These are phyloP conservation scores for Drosophila recens DNA, from an alignment of 2,888 invertebrate genomes.

Conservation along the genomic window DNA sequence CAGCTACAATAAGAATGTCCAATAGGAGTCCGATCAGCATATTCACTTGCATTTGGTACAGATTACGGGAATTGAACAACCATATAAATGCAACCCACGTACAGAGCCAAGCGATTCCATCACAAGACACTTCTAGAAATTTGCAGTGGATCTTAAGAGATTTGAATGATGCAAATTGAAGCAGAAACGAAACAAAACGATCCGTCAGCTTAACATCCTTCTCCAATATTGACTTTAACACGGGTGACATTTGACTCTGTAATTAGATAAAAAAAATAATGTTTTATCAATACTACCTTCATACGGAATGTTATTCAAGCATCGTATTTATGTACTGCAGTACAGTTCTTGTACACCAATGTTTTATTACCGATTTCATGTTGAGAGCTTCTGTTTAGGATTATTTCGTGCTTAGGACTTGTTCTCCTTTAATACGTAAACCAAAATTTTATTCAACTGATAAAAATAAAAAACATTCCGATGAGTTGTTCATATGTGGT, in stretches of 20 bases:
- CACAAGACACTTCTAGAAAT: conserved; percentile 90
- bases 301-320: no score
- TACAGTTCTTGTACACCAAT: neutral
- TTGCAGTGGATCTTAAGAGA: conserved; percentile 80
- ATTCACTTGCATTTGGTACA: conserved; percentile 94
- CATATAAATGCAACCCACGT: conserved; percentile 92
- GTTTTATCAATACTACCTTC: no score
- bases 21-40: conserved; percentile 91
- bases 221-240: conserved; percentile 59
- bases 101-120: conserved; percentile 94
- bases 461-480: conserved; percentile 3
- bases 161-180: conserved; percentile 79
- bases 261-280: neutral
- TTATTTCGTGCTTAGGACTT: neutral
- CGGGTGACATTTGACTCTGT: conserved; percentile 27
- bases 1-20: conserved; percentile 91
- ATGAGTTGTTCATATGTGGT: no score
- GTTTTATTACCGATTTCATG: conserved; percentile 29
- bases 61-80: conserved; percentile 89
- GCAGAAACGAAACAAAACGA: conserved; percentile 72
- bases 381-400: neutral
- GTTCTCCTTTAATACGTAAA: conserved; percentile 1
- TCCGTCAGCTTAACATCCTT: conserved; percentile 81
- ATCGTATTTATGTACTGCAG: neutral
- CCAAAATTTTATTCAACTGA: conserved; percentile 8